Percentiles rank a stretch among this genome's conserved stretches.
Evolutionary conservation across 1,140 invertebrate species (phyloP).

Genomic region (Trichoplusia ni): DNA sequence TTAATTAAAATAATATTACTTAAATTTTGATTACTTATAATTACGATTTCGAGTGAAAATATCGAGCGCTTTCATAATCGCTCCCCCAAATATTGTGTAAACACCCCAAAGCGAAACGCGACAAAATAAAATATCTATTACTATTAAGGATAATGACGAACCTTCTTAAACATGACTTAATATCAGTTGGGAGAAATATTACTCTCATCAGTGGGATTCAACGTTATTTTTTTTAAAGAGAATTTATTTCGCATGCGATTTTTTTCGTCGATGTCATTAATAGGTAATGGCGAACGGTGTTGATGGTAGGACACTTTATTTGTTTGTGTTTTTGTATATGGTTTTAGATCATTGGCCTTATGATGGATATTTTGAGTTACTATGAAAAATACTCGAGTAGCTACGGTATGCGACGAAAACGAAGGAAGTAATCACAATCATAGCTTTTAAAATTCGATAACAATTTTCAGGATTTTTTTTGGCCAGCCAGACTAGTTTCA

Average conservation of each 20-base stretch:
- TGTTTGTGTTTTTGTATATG: constrained; percentile 19
- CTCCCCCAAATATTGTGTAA: constrained; percentile 63
- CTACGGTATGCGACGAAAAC: too few relatives aligned
- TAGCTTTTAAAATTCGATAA: too few relatives aligned
- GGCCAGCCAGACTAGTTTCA: too few relatives aligned
- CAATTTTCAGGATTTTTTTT: too few relatives aligned
- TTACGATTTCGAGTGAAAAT: too few relatives aligned
- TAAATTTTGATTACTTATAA: too few relatives aligned
- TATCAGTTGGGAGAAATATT: constrained; percentile 79
- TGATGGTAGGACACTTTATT: constrained; percentile 37
- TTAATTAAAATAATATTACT: too few relatives aligned
- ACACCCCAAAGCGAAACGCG: constrained; percentile 71
- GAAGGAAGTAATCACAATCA: too few relatives aligned
- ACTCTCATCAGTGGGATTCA: constrained; percentile 60
- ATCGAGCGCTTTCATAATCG: constrained; percentile 36
- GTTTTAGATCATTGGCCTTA: background rate
- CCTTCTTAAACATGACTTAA: constrained; percentile 80
- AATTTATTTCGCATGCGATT: constrained; percentile 47
- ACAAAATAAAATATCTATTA: constrained; percentile 81
- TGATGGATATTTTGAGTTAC: too few relatives aligned
- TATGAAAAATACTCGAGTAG: too few relatives aligned
- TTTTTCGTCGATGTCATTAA: constrained; percentile 45
- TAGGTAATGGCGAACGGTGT: constrained; percentile 47
- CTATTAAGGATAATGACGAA: constrained; percentile 78
- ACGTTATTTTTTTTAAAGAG: constrained; percentile 49